These are phyloP conservation scores for Thermophis baileyi DNA, from an alignment of 2,113 vertebrate genomes.

Conservation along the genomic window DNA sequence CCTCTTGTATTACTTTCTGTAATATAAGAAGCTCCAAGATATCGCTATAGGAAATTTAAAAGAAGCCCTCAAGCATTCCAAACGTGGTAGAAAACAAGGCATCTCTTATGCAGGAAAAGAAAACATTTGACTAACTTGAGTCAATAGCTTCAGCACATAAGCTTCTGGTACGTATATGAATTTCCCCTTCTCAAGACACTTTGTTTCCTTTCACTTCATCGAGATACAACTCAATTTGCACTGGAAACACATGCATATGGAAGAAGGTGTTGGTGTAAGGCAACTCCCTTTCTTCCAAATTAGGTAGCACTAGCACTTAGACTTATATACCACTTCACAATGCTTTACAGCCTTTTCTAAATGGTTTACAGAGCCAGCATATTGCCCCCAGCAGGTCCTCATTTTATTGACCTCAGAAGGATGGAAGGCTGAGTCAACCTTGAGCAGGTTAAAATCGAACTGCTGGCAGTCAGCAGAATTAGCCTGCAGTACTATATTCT, in stretches of 20 bases:
- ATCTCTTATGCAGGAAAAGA: neutral
- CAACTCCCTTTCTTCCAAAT: neutral
- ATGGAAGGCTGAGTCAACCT: neutral
- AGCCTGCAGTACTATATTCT: neutral
- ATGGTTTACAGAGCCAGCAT: neutral
- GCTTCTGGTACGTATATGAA: neutral
- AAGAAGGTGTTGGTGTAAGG: neutral
- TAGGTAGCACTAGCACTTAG: neutral
- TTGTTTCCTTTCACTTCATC: neutral
- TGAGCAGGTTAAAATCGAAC: neutral
- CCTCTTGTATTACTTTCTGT: neutral
- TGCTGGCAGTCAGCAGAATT: neutral
- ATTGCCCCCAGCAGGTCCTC: neutral
- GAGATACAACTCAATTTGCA: neutral
- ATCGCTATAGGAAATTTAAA: neutral
- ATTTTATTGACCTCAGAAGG: neutral
- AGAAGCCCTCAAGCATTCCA: neutral
- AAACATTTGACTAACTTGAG: neutral
- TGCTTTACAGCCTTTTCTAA: neutral
- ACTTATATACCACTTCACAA: neutral
- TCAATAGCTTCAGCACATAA: neutral
- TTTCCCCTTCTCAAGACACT: neutral
- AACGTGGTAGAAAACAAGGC: neutral
- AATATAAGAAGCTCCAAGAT: neutral
- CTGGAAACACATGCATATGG: neutral